Base-by-base conservation (phyloP, 1,140 invertebrate species). In the Bombus confusus region DNA sequence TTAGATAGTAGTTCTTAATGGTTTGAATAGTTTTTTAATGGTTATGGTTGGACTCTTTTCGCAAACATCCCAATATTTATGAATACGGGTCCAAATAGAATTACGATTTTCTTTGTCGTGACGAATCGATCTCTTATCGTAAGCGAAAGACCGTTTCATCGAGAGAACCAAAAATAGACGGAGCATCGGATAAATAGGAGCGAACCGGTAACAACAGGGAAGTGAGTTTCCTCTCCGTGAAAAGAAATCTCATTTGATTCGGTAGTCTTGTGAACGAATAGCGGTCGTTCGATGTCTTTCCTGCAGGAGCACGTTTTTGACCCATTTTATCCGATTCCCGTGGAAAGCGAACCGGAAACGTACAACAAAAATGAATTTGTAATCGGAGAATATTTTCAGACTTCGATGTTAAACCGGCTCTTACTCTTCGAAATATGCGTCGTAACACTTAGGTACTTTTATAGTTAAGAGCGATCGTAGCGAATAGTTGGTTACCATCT, bases 161-260 rank as follows among this genome's bases (percentile, higher is more conserved):
- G 13, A 13, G 13, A 31, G n/a, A 31, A 18, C 0, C 15, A 31
- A 34, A 68, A 22, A 37, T 22, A 62, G 59, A 62, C 28, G 66
- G 31, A 68, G 31, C 18, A 18, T 3, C 6, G 31, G 8, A 37
- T 68, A 68, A 68, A 9, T 31, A 37, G 34, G 66, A 37, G 66
- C 18, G 66, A 68, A 68, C 66, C 18, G 31, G 31, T 68, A 68
- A 34, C 15, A 69, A 22, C 39, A 41, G 41, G 64, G 71, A 86
- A n/a, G 15, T 52, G 62, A 69, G 52, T 83, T 88, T 83, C 71
- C 80, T 83, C 64, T 79, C 4, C 73, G 69, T 57, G 76, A 88
- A 31, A 87, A 88, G 76, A 85, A 88, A 88, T 80, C 43, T 80
- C 72, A 68, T 80, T 74, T 72, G 47, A 66, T 66, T 72, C 22